Evolutionary conservation across 2,888 invertebrate genomes (phyloP), one percentile per base, ranked within the genome.

Genomic region (Agrochola lota): DNA sequence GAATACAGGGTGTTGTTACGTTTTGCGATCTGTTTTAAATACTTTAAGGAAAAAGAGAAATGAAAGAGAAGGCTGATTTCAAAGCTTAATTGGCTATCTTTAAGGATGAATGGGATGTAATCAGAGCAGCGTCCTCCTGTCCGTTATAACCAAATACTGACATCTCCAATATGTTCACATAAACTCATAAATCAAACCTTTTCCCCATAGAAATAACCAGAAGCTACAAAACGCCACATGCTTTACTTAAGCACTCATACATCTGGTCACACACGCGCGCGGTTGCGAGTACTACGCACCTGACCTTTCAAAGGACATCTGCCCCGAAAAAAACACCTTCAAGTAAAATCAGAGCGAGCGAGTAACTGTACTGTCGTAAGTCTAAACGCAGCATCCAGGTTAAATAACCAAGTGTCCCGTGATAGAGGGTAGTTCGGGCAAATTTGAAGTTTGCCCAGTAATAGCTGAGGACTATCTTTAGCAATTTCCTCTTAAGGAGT

Each of bases 361-460:
- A 84, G 87, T 78, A 49, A 71, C 43, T 74, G 12, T 40, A 81
- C 85, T 82, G 62, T 77, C 74, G 67, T 15, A 46, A 75, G 77
- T 74, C 69, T 87, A 85, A 94, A 93, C 89, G 85, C 69, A 84
- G 90, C 93, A 90, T 77, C 74, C 90, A 92, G 92, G 90, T 93
- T 91, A 91, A 92, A 90, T 89, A 91, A 89, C 89, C 87, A 91
- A 92, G 91, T 91, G 89, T 87, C 90, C 87, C 80, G 84, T 76
- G 73, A 77, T 85, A 84, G 87, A 85, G 87, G 88, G 90, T 90
- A 92, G 92, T 92, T 90, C 88, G 90, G 87, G 76, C 88, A 91
- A 92, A 92, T 92, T 93, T 91, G 90, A 91, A 92, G 90, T 92
- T 90, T 87, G 88, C 85, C 84, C 88, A 78, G 89, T 91, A 91